These are phyloP conservation scores for Barnardius zonarius DNA, from an alignment of 2,113 vertebrate genomes.

Conservation along the genomic window DNA sequence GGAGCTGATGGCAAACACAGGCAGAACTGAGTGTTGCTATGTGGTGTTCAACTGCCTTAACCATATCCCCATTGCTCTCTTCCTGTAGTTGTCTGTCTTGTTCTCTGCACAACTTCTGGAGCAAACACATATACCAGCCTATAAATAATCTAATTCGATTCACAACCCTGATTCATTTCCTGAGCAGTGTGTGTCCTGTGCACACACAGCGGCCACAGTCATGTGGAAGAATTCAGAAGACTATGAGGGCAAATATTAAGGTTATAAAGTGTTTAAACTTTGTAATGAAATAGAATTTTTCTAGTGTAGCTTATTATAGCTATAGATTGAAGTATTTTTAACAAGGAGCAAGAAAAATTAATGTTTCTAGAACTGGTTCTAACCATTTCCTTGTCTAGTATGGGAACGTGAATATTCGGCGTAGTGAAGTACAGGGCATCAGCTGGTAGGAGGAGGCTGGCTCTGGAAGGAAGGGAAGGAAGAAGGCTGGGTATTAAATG, in stretches of 20 bases:
- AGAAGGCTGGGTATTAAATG: neutral
- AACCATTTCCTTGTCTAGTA: neutral
- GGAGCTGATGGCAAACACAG: neutral
- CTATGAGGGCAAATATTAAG: neutral
- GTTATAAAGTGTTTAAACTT: neutral
- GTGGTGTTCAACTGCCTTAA: constrained; percentile 58
- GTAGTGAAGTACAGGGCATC: neutral
- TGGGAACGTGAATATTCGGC: neutral
- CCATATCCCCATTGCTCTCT: constrained; percentile 38
- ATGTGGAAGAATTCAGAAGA: neutral
- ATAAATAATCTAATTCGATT: constrained; percentile 47
- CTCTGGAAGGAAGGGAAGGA: neutral
- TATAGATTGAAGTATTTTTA: neutral
- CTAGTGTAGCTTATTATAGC: neutral
- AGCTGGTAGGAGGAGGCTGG: neutral
- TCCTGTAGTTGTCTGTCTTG: constrained; percentile 48
- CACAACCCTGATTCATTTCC: constrained; percentile 52
- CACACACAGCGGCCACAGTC: rapidly evolving
- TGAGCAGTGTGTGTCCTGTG: neutral
- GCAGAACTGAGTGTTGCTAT: constrained; percentile 26
- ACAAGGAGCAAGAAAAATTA: neutral
- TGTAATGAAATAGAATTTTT: neutral
- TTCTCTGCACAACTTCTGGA: neutral
- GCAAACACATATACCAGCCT: neutral
- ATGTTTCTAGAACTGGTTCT: neutral